Conservation (phyloP, 30 jellyfish, hydroid and myxozoan species). For the Sanderia malayensis region DNA sequence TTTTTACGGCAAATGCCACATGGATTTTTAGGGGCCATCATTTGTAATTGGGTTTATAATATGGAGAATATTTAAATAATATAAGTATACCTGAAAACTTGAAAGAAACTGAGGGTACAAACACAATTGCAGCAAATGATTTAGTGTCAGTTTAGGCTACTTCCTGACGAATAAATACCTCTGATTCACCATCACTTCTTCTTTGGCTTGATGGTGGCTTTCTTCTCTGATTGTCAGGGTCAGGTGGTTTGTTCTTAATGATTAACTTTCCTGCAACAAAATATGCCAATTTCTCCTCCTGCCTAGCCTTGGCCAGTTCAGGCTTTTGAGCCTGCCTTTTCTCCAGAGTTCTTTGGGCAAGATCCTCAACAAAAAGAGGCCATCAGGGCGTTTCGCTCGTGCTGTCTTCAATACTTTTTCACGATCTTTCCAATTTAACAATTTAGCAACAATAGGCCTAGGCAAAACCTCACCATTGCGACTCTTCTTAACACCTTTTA, state of each 20-base stretch:
- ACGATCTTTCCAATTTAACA: slow-evolving; percentile 7
- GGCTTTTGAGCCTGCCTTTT: slow-evolving; percentile 20
- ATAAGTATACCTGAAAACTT: neutral
- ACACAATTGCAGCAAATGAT: neutral
- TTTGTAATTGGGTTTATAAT: slow-evolving; percentile 7
- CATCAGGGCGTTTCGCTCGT: slow-evolving; percentile 15
- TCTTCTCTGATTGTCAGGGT: slow-evolving; percentile 24
- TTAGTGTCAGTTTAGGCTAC: neutral
- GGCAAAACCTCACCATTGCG: slow-evolving; percentile 41
- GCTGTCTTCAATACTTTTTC: slow-evolving; percentile 14
- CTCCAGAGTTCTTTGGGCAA: slow-evolving; percentile 16
- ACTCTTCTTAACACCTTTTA: slow-evolving; percentile 16
- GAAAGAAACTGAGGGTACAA: neutral
- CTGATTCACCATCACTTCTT: slow-evolving; percentile 5
- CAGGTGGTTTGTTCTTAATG: slow-evolving; percentile 38
- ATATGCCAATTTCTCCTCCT: slow-evolving; percentile 25
- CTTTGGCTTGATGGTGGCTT: slow-evolving; percentile 14
- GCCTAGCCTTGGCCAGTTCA: slow-evolving; percentile 31
- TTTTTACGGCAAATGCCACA: slow-evolving; percentile 10
- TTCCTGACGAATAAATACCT: neutral
- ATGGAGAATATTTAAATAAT: slow-evolving; percentile 3
- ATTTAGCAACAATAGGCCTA: slow-evolving; percentile 18
- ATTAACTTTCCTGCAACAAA: slow-evolving; percentile 39
- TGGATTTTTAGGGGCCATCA: slow-evolving; percentile 1
- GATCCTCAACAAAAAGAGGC: slow-evolving; percentile 12